Conservation (phyloP, 2,797 vertebrate species). For the Tokudaia tokunoshimensis region DNA sequence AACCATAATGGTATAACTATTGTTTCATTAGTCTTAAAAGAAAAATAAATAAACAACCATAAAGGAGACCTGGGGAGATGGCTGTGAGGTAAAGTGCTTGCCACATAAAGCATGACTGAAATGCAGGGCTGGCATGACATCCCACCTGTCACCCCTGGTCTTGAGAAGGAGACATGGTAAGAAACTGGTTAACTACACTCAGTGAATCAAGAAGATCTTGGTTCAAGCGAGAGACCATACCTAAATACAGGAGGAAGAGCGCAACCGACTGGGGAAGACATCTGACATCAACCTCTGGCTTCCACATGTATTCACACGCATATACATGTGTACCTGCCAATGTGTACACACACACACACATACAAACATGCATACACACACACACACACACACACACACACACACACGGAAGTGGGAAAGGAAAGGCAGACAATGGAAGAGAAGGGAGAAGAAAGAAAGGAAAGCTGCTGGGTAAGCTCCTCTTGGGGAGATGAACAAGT, state of each 20-base stretch:
- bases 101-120: neutral
- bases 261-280: neutral
- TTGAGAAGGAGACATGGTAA: too few relatives aligned
- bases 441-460: neutral
- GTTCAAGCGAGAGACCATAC: neutral
- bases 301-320: neutral
- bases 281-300: neutral
- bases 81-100: neutral
- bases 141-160: neutral
- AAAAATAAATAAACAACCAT: neutral
- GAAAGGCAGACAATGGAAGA: neutral
- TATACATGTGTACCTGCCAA: neutral
- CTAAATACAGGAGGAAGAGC: neutral
- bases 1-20: neutral
- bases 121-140: neutral
- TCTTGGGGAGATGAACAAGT: neutral
- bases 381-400: neutral
- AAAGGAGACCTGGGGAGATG: neutral
- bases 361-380: neutral
- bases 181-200: neutral
- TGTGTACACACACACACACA: neutral
- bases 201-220: neutral
- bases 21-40: neutral
- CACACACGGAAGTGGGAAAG: neutral
- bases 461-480: neutral